These are phyloP conservation scores for Kryptolebias marmoratus DNA, from an alignment of 2,113 vertebrate species.

Conservation along the genomic window DNA sequence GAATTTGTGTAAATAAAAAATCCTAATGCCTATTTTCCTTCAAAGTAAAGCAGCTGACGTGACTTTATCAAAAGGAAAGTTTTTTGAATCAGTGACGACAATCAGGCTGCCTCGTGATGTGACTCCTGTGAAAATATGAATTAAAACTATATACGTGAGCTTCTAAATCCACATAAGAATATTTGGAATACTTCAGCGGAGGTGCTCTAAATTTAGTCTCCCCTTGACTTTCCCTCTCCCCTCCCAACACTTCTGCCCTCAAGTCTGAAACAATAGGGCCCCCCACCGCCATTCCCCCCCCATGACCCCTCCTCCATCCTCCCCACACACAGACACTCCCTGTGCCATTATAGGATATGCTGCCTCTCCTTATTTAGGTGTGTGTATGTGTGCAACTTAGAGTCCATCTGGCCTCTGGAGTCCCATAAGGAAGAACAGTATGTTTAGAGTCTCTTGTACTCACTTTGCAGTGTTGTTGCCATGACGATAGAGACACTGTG, in stretches of 20 bases:
- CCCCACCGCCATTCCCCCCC: slow-evolving; percentile 26
- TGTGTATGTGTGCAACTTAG: slow-evolving; percentile 47
- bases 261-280: slow-evolving; percentile 81
- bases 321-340: slow-evolving; percentile 49
- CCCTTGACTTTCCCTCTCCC: slow-evolving; percentile 73
- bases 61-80: background rate
- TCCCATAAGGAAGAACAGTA: slow-evolving; percentile 72
- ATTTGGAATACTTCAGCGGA: slow-evolving; percentile 77
- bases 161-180: slow-evolving; percentile 66
- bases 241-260: slow-evolving; percentile 75
- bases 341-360: slow-evolving; percentile 62
- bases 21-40: background rate
- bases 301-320: slow-evolving; percentile 64
- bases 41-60: background rate
- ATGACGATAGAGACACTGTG: slow-evolving; percentile 61
- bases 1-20: background rate
- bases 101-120: slow-evolving; percentile 25
- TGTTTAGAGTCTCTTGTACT: slow-evolving; percentile 55
- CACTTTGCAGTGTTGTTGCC: slow-evolving; percentile 49
- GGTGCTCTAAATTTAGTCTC: slow-evolving; percentile 80
- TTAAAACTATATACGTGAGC: slow-evolving; percentile 73
- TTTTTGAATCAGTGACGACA: background rate
- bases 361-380: slow-evolving; percentile 56
- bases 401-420: slow-evolving; percentile 61
- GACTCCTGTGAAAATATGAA: slow-evolving; percentile 49